Evolutionary conservation across 1,140 invertebrate genomes (phyloP).

Genomic region (Globodera ellingtonae): DNA sequence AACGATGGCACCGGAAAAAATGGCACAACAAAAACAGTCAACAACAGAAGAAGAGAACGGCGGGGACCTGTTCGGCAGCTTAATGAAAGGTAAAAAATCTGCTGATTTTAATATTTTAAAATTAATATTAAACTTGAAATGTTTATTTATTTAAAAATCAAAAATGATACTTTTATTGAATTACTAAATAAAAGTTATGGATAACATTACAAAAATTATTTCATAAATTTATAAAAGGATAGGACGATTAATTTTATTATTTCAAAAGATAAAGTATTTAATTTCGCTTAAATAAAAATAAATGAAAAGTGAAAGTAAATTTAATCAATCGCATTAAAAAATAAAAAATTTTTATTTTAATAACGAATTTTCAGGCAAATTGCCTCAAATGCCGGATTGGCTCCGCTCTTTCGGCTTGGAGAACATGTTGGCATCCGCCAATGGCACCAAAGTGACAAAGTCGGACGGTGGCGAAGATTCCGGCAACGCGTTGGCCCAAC

Average conservation of each 20-base stretch:
- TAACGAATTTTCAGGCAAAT: not conserved
- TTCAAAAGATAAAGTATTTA: too few species aligned
- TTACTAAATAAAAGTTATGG: too few species aligned
- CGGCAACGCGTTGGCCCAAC: conserved; percentile 24
- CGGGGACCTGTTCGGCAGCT: conserved; percentile 18
- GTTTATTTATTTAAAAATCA: too few species aligned
- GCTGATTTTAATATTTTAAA: not conserved
- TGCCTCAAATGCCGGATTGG: conserved; percentile 29
- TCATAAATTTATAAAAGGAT: too few species aligned
- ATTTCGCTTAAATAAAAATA: too few species aligned
- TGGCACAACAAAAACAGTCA: not conserved
- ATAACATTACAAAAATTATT: too few species aligned
- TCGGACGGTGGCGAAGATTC: conserved; percentile 11
- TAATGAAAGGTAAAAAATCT: conserved; percentile 3
- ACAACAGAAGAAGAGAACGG: conserved; percentile 4
- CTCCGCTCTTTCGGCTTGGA: conserved; percentile 17
- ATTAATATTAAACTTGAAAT: not conserved
- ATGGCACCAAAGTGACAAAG: not conserved
- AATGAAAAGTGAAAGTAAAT: too few species aligned
- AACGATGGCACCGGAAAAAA: not conserved
- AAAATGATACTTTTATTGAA: too few species aligned
- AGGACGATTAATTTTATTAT: too few species aligned
- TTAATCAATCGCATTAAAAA: not conserved
- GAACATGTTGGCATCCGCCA: not conserved
- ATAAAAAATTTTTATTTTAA: not conserved